Evolutionary conservation across 1,140 invertebrate species (phyloP).

Genomic region (Meloidogyne exigua): DNA sequence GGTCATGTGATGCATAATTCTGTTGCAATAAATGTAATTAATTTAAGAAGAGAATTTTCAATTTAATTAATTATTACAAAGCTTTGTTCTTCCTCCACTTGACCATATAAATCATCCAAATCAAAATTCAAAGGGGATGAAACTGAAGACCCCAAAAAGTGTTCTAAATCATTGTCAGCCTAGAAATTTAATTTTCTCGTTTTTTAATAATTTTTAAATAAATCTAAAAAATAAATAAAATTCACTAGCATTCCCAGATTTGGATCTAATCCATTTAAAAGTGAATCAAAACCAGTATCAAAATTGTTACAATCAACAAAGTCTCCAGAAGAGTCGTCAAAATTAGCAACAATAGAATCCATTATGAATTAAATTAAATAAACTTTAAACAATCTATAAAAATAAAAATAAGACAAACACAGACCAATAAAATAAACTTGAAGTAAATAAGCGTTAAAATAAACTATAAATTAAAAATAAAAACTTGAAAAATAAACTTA

Average conservation of each 20-base stretch:
- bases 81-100: constrained; percentile 24
- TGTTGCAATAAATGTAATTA: constrained; percentile 12
- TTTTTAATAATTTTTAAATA: background rate
- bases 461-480: too few species aligned
- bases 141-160: constrained; percentile 10
- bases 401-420: background rate
- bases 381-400: background rate
- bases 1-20: constrained; percentile 16
- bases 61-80: constrained; percentile 5
- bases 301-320: background rate
- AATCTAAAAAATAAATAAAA: background rate
- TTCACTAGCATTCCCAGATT: background rate
- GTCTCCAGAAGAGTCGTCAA: background rate
- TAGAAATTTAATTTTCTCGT: background rate
- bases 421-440: background rate
- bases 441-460: too few species aligned
- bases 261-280: constrained; percentile 4
- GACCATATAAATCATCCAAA: constrained; percentile 33
- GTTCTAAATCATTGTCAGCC: constrained; percentile 34
- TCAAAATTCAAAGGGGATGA: constrained; percentile 30
- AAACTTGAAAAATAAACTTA: background rate
- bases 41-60: background rate
- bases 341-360: background rate
- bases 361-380: background rate
- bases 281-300: background rate